Base-by-base conservation (phyloP, 2,113 vertebrate genomes). In the Penelope pileata region DNA sequence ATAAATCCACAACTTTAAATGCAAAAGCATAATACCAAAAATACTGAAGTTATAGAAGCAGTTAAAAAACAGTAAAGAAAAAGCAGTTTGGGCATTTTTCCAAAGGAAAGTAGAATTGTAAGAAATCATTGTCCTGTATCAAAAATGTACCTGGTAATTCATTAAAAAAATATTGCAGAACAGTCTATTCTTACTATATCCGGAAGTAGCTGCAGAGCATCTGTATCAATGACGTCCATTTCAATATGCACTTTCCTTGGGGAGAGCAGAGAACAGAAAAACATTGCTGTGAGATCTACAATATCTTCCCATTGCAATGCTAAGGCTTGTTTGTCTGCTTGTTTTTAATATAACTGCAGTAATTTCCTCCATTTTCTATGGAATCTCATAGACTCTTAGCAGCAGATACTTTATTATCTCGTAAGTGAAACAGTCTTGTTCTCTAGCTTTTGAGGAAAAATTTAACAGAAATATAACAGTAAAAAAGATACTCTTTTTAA, bases 291-390 rank as follows among this genome's bases (percentile, higher is more conserved):
- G 64, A 84, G 73, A 92, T 34, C 64, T 88, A 69, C 66, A 93
- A 42, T 96, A 85, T 76, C 93, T 81, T 90, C 74, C 67, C 17
- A 74, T 77, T 89, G 51, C 40, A 82, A 76, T 34, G 30, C n/a
- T 45, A 32, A 69, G 10, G 6, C 69, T 93, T 90, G 76, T 81
- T 86, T 96, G 27, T 45, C 26, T 70, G 15, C 29, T 88, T 74
- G 32, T 63, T 91, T 94, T 96, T 91, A 93, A 94, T 96, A 78
- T 88, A 91, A 79, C 48, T 69, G 38, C 62, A 85, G 36, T 73
- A 80, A 75, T 86, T 91, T 91, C 64, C 87, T 91, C 56, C n/a
- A 36, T 92, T 94, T 88, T 91, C 59, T 54, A 9, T 27, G 42
- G 38, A 45, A 92, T 86, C 36, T 92, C 73, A 88, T 36, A 75